phyloP scores from a whole-genome alignment of 1,140 invertebrate species.

The Brachionus rubens region DNA sequence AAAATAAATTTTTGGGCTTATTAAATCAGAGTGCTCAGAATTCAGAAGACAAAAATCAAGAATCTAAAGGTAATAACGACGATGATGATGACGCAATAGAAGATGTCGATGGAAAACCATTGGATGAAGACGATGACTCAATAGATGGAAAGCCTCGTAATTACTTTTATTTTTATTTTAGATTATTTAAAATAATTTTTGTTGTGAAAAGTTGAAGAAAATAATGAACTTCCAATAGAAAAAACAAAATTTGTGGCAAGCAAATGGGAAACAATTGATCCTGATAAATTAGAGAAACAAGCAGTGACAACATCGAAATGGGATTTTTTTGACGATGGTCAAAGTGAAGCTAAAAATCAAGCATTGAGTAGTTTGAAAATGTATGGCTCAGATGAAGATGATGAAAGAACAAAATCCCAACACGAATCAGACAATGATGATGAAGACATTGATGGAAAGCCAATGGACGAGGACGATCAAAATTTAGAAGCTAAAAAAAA shows the following conservation, averaged over 20 bases:
- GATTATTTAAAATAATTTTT: background rate
- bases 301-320: conserved; percentile 41
- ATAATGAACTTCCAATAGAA: background rate
- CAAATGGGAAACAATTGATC: conserved; percentile 25
- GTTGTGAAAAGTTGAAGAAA: background rate
- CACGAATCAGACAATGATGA: background rate
- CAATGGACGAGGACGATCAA: conserved; percentile 8
- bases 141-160: conserved; percentile 37
- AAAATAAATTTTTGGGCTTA: conserved; percentile 82
- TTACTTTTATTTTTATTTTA: background rate
- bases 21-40: conserved; percentile 49
- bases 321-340: conserved; percentile 44
- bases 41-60: too few species aligned
- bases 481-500: background rate
- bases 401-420: background rate
- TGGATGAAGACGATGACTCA: conserved; percentile 24
- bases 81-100: background rate
- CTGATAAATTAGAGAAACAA: conserved; percentile 13
- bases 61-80: background rate
- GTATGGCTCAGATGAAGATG: conserved; percentile 1
- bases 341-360: background rate
- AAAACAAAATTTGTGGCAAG: conserved; percentile 19
- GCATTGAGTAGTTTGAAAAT: background rate
- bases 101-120: conserved; percentile 44
- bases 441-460: conserved; percentile 26